These are phyloP conservation scores for Anthopleura sola DNA, from an alignment of 64 coral and sea anemone species.

Conservation along the genomic window DNA sequence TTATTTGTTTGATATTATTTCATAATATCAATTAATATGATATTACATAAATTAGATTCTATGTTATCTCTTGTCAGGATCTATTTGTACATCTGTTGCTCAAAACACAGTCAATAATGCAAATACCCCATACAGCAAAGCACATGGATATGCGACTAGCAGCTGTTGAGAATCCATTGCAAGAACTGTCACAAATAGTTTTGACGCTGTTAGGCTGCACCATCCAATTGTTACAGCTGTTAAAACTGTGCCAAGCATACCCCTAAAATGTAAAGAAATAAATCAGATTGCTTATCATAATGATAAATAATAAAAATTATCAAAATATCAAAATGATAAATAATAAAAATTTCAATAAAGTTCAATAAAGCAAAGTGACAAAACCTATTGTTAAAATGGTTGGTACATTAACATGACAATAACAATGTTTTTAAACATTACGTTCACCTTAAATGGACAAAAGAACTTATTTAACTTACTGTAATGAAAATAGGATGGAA, in stretches of 20 bases:
- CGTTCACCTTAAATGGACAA: too few relatives aligned
- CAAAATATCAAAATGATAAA: too few relatives aligned
- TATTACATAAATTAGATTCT: too few relatives aligned
- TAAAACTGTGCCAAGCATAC: constrained; percentile 81
- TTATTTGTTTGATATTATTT: too few relatives aligned
- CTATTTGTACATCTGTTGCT: neutral
- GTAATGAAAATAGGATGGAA: constrained; percentile 77
- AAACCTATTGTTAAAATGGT: too few relatives aligned
- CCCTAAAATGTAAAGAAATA: constrained; percentile 43
- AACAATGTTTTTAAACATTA: too few relatives aligned
- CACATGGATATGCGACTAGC: constrained; percentile 94
- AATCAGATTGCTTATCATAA: neutral
- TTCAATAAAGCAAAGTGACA: too few relatives aligned
- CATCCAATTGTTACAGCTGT: constrained; percentile 91
- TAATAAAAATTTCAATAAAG: too few relatives aligned
- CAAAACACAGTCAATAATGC: constrained; percentile 89
- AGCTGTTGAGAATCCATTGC: constrained; percentile 94
- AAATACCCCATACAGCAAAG: constrained; percentile 89
- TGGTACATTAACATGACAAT: too few relatives aligned
- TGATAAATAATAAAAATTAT: too few relatives aligned
- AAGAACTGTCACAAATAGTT: constrained; percentile 87
- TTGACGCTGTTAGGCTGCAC: constrained; percentile 91
- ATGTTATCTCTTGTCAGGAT: too few relatives aligned
- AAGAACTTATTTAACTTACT: constrained; percentile 51
- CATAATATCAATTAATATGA: too few relatives aligned